A percentile compares a stretch with the other conserved stretches of the same genome.
Conservation (phyloP, 2,113 vertebrate genomes). For the Neogobius melanostomus region DNA sequence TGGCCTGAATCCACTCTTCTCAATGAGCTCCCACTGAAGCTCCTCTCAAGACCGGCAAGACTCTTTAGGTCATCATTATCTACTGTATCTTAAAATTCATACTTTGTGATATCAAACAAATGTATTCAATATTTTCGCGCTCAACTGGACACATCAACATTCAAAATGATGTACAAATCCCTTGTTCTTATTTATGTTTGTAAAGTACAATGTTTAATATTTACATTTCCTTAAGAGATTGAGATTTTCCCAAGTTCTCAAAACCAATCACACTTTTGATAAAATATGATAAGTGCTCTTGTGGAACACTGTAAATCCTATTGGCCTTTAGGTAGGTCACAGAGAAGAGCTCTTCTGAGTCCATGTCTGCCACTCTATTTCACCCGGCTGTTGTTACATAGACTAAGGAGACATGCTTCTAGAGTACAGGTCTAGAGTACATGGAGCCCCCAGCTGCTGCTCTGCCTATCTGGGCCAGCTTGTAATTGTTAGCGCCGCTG, state of each 20-base stretch:
- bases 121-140: background rate
- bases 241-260: background rate
- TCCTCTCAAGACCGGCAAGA: slow-evolving; percentile 27
- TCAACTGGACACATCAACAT: too few species aligned
- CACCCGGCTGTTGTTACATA: background rate
- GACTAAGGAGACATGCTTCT: background rate
- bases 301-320: background rate
- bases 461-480: slow-evolving; percentile 34
- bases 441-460: slow-evolving; percentile 28
- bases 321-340: slow-evolving; percentile 1
- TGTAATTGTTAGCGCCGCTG: slow-evolving; percentile 42
- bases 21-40: slow-evolving; percentile 20
- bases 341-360: background rate
- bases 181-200: background rate
- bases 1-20: slow-evolving; percentile 30
- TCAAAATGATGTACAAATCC: background rate
- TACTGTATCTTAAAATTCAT: background rate
- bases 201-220: background rate
- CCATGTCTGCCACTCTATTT: background rate
- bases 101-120: background rate
- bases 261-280: background rate
- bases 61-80: slow-evolving; percentile 29
- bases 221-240: background rate
- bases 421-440: background rate
- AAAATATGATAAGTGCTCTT: background rate